Evolutionary conservation across 2,797 vertebrate species (phyloP).

Genomic region (Microctenopoma lineatum): DNA sequence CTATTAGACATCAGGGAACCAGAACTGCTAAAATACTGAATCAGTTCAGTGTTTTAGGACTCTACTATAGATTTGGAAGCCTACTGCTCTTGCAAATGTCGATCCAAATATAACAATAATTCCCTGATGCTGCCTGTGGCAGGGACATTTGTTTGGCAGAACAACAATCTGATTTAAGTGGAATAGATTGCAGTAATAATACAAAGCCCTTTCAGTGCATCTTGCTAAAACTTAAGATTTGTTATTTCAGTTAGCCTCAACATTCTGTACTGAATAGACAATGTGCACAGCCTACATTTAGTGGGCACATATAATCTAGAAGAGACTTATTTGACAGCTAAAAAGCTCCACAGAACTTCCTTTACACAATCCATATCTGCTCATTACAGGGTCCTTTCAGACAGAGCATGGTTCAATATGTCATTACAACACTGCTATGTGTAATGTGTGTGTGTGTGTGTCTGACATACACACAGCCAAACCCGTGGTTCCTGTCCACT

Average conservation of each 20-base stretch:
- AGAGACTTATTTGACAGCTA: not conserved
- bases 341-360: slow-evolving; percentile 5
- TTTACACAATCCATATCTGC: slow-evolving; percentile 32
- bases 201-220: not conserved
- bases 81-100: too few species aligned
- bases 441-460: slow-evolving; percentile 7
- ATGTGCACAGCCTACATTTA: not conserved
- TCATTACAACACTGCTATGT: slow-evolving; percentile 6
- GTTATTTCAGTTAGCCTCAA: not conserved
- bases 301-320: not conserved
- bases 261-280: not conserved
- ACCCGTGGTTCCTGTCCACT: slow-evolving; percentile 21
- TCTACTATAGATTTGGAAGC: too few species aligned
- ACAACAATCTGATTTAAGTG: not conserved
- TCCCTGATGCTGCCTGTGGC: too few species aligned
- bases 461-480: slow-evolving; percentile 13
- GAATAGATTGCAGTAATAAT: not conserved
- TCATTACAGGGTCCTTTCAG: slow-evolving; percentile 20
- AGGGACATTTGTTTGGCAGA: not conserved
- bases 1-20: too few species aligned
- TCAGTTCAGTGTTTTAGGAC: too few species aligned
- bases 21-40: too few species aligned
- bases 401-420: slow-evolving; percentile 25
- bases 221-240: not conserved
- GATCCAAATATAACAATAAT: too few species aligned